Base-by-base conservation (phyloP, 2,888 invertebrate genomes). In the Sipha maydis region DNA sequence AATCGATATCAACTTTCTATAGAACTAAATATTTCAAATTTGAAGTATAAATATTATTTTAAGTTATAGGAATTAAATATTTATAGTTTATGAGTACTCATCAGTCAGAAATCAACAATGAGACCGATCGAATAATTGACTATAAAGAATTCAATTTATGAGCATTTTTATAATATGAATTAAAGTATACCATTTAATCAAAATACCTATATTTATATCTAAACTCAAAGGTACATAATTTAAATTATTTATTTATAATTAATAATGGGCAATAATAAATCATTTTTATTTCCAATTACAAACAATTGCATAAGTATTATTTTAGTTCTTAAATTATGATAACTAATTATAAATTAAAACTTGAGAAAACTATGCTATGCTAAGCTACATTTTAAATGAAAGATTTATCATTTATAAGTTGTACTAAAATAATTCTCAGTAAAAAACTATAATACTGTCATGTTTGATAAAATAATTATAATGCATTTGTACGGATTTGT, bases 111-210 rank as follows among this genome's bases (percentile, higher is more conserved):
- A 34, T 34, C 21, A 71, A 38, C 25, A 54, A 78, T 54, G 17
- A 56, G 25, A 83, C n/a, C 25, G 25, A 73, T 75, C 19, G 75
- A 56, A 56, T 38, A 83, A 83, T 61, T 56, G 54, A 83, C 17
- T n/a, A 54, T 75, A 17, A 38, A 5, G 3, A 21, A 56, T 56
- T 38, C n/a, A 83, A 61, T 34, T 9, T 9, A 38, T 38, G n/a
- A 41, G 38, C 3, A 69, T 80, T 80, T 38, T 19, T 61, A n/a
- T 67, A 48, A 48, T 28, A 25, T n/a, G 67, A 67, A 67, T 4
- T 61, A 25, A 61, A 25, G 31, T 80, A 41, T 38, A 80, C 61
- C 0, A 67, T 41, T 19, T 19, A 38, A n/a, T 71, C 25, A 61
- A 7, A 31, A 71, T 71, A 31, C 71, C 2, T 71, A 11, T 31